phyloP scores from a whole-genome alignment of 1,140 invertebrate genomes.

The Probaryconus sp. region DNA sequence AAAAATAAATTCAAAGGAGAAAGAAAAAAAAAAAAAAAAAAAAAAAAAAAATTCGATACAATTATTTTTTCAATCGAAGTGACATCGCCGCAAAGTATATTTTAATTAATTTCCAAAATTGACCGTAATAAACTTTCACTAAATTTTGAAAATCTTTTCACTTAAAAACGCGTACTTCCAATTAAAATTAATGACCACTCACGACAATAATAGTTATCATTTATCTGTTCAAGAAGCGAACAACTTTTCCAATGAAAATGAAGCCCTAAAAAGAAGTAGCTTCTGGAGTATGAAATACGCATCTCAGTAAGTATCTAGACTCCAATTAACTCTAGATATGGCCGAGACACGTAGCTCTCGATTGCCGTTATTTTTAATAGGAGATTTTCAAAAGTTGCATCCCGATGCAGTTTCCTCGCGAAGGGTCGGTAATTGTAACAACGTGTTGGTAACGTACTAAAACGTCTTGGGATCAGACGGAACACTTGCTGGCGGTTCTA shows the following conservation, averaged over 20 bases:
- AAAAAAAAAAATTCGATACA: too few relatives aligned
- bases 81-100: too few relatives aligned
- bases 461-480: constrained; percentile 54
- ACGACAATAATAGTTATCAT: constrained; percentile 1
- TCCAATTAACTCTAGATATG: constrained; percentile 66
- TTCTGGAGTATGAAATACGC: constrained; percentile 36
- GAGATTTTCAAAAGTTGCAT: constrained; percentile 76
- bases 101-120: too few relatives aligned
- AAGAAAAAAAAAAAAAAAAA: too few relatives aligned
- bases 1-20: too few relatives aligned
- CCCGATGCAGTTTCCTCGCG: constrained; percentile 45
- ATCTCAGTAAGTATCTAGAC: constrained; percentile 32
- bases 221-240: constrained; percentile 8
- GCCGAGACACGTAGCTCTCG: constrained; percentile 64
- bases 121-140: too few relatives aligned
- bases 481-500: constrained; percentile 26
- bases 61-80: too few relatives aligned
- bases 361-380: constrained; percentile 76
- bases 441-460: constrained; percentile 68
- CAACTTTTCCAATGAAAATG: constrained; percentile 18
- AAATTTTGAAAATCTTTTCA: too few relatives aligned
- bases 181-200: too few relatives aligned
- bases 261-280: constrained; percentile 9
- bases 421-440: constrained; percentile 67
- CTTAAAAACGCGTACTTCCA: too few relatives aligned